These are phyloP conservation scores for human DNA, from an alignment of 2,113 vertebrate species.

Conservation along the genomic window DNA sequence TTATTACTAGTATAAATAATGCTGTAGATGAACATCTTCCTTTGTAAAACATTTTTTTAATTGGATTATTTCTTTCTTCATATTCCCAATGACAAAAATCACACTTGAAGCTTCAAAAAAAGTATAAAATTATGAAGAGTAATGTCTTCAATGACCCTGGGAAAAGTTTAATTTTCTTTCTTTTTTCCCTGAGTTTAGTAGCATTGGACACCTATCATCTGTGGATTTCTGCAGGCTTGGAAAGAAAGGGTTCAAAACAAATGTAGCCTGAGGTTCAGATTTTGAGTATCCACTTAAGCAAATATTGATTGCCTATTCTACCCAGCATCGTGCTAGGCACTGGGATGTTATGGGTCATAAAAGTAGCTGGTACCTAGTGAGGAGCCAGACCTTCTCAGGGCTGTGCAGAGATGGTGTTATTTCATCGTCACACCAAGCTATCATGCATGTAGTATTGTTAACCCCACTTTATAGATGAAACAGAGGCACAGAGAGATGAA, in stretches of 20 bases:
- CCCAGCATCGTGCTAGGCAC: too few species aligned
- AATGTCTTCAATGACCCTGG: background rate
- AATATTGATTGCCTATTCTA: background rate
- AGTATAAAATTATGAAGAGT: slow-evolving; percentile 26
- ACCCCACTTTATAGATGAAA: background rate
- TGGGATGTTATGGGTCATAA: background rate
- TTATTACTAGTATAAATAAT: slow-evolving; percentile 41
- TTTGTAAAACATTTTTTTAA: slow-evolving; percentile 43
- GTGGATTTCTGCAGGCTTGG: background rate
- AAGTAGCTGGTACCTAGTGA: background rate
- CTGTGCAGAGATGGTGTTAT: background rate
- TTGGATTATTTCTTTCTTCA: slow-evolving; percentile 4
- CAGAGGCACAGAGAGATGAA: background rate
- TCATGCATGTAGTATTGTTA: background rate
- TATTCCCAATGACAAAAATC: slow-evolving; percentile 50
- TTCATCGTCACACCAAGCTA: background rate
- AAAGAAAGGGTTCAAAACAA: background rate
- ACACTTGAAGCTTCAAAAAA: slow-evolving; percentile 42
- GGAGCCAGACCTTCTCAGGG: background rate
- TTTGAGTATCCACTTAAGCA: background rate
- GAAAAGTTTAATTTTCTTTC: slow-evolving; percentile 41
- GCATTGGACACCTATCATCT: background rate
- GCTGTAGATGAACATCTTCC: background rate
- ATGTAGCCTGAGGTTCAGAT: slow-evolving; percentile 38
- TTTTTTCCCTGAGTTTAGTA: background rate